Conservation (phyloP, 2,888 invertebrate genomes). For the Amiota minor region DNA sequence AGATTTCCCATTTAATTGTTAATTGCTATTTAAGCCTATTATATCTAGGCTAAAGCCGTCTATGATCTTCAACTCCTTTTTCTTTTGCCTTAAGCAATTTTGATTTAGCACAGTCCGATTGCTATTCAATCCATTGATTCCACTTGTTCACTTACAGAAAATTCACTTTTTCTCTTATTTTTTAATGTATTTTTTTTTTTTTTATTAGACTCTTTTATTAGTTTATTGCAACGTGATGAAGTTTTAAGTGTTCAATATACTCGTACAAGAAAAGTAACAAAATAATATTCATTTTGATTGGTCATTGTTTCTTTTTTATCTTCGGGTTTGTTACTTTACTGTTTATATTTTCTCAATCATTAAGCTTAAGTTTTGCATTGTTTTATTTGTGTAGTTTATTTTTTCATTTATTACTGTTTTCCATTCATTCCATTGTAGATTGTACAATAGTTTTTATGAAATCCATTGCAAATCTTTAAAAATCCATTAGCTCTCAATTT, state of each 20-base stretch:
- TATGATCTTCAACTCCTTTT: too few relatives aligned
- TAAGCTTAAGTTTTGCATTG: neutral
- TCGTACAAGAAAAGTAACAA: too few relatives aligned
- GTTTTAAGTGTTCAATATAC: too few relatives aligned
- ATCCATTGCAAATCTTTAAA: conserved; percentile 43
- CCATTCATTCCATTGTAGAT: too few relatives aligned
- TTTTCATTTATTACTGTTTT: too few relatives aligned
- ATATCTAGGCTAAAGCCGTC: too few relatives aligned
- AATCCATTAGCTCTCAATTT: conserved; percentile 7
- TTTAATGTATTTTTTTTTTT: too few relatives aligned
- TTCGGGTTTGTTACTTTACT: neutral
- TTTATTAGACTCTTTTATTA: neutral
- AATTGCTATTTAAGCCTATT: too few relatives aligned
- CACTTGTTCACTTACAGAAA: neutral
- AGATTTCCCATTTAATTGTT: too few relatives aligned
- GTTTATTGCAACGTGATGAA: neutral
- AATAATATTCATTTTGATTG: neutral
- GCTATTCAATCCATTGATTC: neutral
- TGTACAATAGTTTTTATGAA: conserved; percentile 38
- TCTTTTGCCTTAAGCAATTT: too few relatives aligned
- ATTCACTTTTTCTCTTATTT: neutral
- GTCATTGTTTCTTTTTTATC: neutral
- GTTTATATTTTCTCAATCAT: neutral
- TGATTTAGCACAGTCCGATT: neutral
- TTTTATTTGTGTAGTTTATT: neutral